These are phyloP conservation scores for Rattus norvegicus DNA, from an alignment of 2,113 vertebrate species.

Conservation along the genomic window DNA sequence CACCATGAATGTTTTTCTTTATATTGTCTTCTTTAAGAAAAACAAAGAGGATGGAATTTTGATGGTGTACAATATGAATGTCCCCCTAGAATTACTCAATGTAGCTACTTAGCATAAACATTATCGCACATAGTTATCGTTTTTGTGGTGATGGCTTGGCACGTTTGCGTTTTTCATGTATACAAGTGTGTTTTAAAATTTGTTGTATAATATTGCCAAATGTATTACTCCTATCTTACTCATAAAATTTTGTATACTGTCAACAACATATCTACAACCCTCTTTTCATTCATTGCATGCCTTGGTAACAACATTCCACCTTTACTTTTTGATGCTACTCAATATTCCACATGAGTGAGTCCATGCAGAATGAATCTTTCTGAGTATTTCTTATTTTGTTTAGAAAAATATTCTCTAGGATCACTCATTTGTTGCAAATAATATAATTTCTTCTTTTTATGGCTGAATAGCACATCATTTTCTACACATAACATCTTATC, in stretches of 20 bases:
- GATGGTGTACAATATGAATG: background rate
- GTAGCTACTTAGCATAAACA: background rate
- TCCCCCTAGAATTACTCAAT: background rate
- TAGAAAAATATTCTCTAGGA: background rate
- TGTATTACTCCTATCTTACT: background rate
- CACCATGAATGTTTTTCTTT: background rate
- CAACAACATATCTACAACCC: background rate
- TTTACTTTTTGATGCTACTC: background rate
- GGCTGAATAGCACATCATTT: background rate
- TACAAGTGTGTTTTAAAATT: background rate
- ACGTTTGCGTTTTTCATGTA: background rate
- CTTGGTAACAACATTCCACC: background rate
- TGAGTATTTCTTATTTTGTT: background rate
- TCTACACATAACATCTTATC: background rate
- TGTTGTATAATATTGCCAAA: background rate
- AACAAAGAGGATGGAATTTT: background rate
- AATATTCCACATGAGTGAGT: background rate
- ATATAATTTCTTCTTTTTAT: background rate
- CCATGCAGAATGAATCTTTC: background rate
- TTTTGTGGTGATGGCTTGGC: background rate
- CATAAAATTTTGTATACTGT: background rate
- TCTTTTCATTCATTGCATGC: background rate
- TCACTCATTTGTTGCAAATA: background rate
- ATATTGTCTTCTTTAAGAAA: background rate
- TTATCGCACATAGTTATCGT: background rate